Evolutionary conservation across 2,888 invertebrate genomes (phyloP).

Genomic region (Cheilosia grossa): DNA sequence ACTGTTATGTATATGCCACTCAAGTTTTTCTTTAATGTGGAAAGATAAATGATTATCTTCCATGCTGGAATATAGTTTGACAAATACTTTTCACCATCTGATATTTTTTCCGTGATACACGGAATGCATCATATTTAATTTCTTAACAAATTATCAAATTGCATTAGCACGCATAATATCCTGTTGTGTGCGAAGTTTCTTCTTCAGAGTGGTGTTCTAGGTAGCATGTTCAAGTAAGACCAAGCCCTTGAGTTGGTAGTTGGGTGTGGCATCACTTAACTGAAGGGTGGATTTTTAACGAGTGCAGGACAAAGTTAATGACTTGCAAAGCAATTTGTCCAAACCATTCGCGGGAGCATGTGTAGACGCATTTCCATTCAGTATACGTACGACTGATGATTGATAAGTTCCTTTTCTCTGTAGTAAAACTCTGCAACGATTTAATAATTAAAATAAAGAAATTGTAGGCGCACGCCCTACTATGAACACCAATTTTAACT

Average conservation of each 20-base stretch:
- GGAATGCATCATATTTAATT: constrained; percentile 8
- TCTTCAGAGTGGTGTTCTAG: no score
- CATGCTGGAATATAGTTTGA: neutral
- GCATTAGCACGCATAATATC: constrained; percentile 41
- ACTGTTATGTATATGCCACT: neutral
- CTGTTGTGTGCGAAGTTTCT: neutral
- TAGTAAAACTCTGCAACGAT: no score
- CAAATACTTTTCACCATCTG: neutral
- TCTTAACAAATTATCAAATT: constrained; percentile 41
- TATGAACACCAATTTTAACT: no score
- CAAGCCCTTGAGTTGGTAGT: constrained; percentile 20
- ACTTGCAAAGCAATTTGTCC: no score
- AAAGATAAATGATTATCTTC: neutral
- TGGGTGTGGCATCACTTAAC: constrained; percentile 32
- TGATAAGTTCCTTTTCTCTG: no score
- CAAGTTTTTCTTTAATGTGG: neutral
- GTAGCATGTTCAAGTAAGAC: constrained; percentile 14
- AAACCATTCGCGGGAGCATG: no score
- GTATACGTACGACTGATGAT: no score
- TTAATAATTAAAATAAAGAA: no score
- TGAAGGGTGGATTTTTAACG: neutral
- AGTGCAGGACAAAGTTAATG: neutral
- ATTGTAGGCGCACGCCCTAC: no score
- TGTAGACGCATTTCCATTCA: no score
- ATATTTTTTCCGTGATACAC: constrained; percentile 14